Evolutionary conservation across 2,888 invertebrate species (phyloP), one percentile per base, ranked within the genome.

Genomic region (Hirudinaria manillensis): DNA sequence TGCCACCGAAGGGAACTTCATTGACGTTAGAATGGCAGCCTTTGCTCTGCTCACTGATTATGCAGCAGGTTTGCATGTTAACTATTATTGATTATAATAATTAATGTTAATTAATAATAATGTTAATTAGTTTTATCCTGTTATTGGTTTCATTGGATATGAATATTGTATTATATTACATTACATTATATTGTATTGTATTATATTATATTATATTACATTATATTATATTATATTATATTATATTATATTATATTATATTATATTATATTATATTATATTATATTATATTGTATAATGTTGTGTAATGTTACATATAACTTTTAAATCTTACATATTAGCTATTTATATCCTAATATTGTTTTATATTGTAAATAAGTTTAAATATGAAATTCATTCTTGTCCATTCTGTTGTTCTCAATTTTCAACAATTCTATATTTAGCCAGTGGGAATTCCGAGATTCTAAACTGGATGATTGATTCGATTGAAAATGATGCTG

Each of bases 21-120:
- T 94, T 36, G 94, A 95, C 84, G 91, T 97, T 0, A 88, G 97
- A 70, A 85, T 94, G 76, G 92, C 93, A 2, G 96, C 97, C 0
- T 88, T 97, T 82, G 93, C 94, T 83, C 93, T 93, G 77, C 87
- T 98, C 36, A 94, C 95, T 0, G 96, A 97, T 86, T 85, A 83
- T 76, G 84, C 84, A 10, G 83, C 82, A 79, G 82, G 84, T 84
- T 76, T 24, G 61, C 2, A 21, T 61, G 13, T 61, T 61, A 21
- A 29, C 10, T 27, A 16, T 2, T 61, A 27, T 3, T n/a, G 6
- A 61, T 3, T 19, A 13, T 61, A 61, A 61, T 16, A 16, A 16
- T 21, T 16, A 53, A 16, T 53, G 13, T 53, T 16, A 21, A 16
- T 53, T 53, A 53, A 53, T 21, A 16, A 21, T 16, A 53, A 53